phyloP scores from a whole-genome alignment of 2,888 invertebrate genomes.

The Tetropium fuscum region DNA sequence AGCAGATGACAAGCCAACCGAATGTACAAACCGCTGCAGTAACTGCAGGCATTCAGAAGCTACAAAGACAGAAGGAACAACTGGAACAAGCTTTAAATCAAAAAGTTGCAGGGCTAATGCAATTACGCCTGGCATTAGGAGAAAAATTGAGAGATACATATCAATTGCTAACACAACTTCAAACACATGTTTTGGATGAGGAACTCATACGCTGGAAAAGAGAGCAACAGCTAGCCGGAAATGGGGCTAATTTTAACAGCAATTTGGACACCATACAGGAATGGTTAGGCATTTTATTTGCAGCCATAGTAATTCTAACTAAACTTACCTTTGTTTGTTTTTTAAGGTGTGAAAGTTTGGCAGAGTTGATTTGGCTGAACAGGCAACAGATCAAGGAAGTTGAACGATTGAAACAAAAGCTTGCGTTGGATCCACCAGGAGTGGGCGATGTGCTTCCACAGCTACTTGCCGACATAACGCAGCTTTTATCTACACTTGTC shows the following conservation, averaged over 20 bases:
- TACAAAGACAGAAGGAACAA: constrained; percentile 78
- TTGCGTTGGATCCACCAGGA: constrained; percentile 71
- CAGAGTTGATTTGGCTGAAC: constrained; percentile 88
- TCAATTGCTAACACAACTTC: constrained; percentile 75
- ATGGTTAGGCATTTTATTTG: constrained; percentile 75
- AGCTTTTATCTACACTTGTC: constrained; percentile 80
- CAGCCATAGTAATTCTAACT: neutral
- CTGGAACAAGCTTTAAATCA: constrained; percentile 79
- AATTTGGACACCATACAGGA: constrained; percentile 92
- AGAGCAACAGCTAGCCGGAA: constrained; percentile 93
- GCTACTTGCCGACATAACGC: constrained; percentile 77
- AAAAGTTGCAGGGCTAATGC: constrained; percentile 71
- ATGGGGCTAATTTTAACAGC: constrained; percentile 87
- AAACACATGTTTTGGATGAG: constrained; percentile 86
- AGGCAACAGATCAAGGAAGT: constrained; percentile 85
- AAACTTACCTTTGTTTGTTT: constrained; percentile 1
- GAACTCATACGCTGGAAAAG: constrained; percentile 95
- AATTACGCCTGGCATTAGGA: constrained; percentile 76
- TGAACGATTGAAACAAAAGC: constrained; percentile 73
- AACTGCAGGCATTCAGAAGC: constrained; percentile 72
- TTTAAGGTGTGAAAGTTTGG: constrained; percentile 82
- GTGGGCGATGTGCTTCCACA: constrained; percentile 73
- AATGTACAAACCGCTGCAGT: constrained; percentile 68
- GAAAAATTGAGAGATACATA: constrained; percentile 85
- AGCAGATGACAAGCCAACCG: constrained; percentile 72